A percentile compares a stretch with the other conserved stretches of the same genome.
These are phyloP conservation scores for Plotosus lineatus DNA, from an alignment of 2,113 vertebrate genomes.

Conservation along the genomic window DNA sequence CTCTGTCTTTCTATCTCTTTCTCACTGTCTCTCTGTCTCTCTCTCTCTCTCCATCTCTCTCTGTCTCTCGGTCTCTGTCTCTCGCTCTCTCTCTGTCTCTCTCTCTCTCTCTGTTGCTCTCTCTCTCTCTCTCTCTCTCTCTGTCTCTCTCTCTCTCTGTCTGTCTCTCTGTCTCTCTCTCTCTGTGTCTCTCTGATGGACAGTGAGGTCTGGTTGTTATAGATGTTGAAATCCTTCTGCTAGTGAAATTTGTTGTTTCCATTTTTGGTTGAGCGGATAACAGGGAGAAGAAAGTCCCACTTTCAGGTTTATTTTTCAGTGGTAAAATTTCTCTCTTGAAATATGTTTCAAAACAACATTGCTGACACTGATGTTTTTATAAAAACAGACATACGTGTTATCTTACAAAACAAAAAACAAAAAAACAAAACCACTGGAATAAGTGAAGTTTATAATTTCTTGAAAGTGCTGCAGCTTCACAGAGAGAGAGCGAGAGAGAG, in stretches of 20 bases:
- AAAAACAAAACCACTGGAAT: no score
- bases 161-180: background rate
- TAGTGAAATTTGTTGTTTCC: slow-evolving; percentile 56
- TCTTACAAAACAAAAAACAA: background rate
- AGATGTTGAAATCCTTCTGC: slow-evolving; percentile 51
- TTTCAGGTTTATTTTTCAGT: slow-evolving; percentile 56
- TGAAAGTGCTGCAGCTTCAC: no score
- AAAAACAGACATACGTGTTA: background rate
- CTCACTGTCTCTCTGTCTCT: no score
- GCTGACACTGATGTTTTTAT: background rate
- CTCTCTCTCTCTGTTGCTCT: slow-evolving; percentile 8
- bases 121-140: background rate
- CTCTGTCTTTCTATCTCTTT: no score
- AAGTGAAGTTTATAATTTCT: no score
- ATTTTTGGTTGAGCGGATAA: slow-evolving; percentile 49
- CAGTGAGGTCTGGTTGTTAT: background rate
- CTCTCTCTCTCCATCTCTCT: no score
- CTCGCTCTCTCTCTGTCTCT: no score
- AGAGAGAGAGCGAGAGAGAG: no score
- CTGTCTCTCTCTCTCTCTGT: background rate
- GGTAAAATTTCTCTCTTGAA: slow-evolving; percentile 29
- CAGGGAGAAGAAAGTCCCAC: slow-evolving; percentile 57
- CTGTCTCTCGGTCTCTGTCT: no score
- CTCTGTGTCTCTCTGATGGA: background rate
- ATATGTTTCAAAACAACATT: slow-evolving; percentile 25